These are phyloP conservation scores for Daboia siamensis DNA, from an alignment of 2,113 vertebrate species.

Conservation along the genomic window DNA sequence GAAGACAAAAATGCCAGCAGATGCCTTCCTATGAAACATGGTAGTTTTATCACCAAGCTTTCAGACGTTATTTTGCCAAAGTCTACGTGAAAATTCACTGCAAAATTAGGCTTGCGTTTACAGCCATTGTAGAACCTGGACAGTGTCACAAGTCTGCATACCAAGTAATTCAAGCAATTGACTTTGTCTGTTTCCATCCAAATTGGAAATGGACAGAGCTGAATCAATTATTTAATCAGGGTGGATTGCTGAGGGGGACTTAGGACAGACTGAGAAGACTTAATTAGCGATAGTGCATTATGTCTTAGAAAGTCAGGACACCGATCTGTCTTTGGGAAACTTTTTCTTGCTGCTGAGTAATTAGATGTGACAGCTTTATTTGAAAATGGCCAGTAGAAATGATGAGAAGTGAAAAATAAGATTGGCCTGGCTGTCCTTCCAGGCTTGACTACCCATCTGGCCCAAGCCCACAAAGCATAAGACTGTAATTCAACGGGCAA, in stretches of 20 bases:
- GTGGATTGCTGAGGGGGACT: not conserved
- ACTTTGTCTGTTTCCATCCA: not conserved
- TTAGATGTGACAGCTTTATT: fast-evolving
- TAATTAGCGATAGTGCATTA: not conserved
- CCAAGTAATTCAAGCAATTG: not conserved
- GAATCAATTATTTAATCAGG: not conserved
- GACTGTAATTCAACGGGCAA: not conserved
- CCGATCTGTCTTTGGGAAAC: slow-evolving; percentile 7
- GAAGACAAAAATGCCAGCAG: not conserved
- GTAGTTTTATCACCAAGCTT: not conserved
- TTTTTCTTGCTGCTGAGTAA: not conserved
- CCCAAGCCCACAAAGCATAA: not conserved
- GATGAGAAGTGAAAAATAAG: not conserved
- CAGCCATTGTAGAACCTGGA: not conserved
- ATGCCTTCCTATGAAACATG: not conserved
- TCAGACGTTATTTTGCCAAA: not conserved
- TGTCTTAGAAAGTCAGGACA: not conserved
- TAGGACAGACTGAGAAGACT: slow-evolving; percentile 9
- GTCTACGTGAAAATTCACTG: not conserved
- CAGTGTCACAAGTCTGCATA: not conserved
- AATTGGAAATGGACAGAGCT: not conserved
- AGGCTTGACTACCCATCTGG: not conserved
- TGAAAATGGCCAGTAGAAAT: fast-evolving
- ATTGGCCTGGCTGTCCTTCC: not conserved
- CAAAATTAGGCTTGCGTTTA: not conserved